These are phyloP conservation scores for Ceyx cyanopectus DNA, from an alignment of 2,113 vertebrate genomes.

Conservation along the genomic window DNA sequence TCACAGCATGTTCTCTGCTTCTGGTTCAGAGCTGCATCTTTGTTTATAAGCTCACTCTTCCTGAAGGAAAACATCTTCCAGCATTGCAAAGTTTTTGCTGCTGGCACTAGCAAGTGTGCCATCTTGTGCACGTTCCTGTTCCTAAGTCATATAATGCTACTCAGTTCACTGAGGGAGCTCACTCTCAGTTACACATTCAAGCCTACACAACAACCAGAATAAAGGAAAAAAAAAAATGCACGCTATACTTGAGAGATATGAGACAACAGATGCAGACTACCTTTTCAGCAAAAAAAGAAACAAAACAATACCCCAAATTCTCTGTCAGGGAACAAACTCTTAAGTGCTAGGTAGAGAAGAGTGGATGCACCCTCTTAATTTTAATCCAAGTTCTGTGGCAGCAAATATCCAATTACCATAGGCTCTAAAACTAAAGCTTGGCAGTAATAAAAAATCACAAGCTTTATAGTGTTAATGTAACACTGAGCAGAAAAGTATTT, in stretches of 20 bases:
- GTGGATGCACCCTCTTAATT: background rate
- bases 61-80: background rate
- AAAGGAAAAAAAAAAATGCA: background rate
- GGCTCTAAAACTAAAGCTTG: background rate
- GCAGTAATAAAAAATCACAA: background rate
- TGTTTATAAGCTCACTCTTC: background rate
- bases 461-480: background rate
- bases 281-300: background rate
- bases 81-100: background rate
- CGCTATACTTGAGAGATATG: background rate
- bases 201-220: background rate
- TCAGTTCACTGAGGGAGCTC: background rate
- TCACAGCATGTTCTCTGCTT: background rate
- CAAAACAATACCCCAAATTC: background rate
- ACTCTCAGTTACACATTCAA: background rate
- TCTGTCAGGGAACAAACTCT: background rate
- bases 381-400: background rate
- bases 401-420: background rate
- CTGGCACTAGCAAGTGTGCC: background rate
- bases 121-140: background rate
- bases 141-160: background rate
- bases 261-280: background rate
- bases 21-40: background rate
- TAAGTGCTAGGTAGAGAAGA: background rate
- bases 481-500: background rate